phyloP scores from a whole-genome alignment of 2,113 vertebrate genomes.

The Xiphophorus couchianus region DNA sequence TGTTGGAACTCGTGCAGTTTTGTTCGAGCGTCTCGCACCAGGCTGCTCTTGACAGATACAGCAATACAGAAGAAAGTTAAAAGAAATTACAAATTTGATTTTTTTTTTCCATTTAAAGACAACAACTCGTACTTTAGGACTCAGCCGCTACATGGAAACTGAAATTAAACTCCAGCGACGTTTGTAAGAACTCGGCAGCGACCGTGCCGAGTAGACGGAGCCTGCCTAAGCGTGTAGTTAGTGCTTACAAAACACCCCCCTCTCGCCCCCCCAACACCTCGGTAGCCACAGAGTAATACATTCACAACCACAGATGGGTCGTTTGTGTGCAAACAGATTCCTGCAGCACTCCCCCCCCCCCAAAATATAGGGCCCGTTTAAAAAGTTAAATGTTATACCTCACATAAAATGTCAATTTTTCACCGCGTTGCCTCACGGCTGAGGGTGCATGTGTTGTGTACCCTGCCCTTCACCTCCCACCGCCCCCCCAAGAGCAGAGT shows the following conservation, averaged over 20 bases:
- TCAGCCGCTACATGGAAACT: neutral
- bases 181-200: neutral
- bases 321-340: neutral
- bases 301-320: neutral
- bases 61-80: neutral
- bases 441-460: neutral
- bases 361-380: neutral
- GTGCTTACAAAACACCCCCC: neutral
- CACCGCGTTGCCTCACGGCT: neutral
- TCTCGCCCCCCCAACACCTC: too few species aligned
- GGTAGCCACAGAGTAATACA: neutral
- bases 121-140: neutral
- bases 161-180: neutral
- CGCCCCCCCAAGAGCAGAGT: conserved; percentile 12
- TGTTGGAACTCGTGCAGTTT: neutral
- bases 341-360: neutral
- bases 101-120: neutral
- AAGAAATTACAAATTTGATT: too few species aligned
- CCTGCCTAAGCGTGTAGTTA: neutral
- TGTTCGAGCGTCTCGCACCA: neutral
- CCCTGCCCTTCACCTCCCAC: too few species aligned
- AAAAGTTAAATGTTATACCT: neutral
- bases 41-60: neutral
- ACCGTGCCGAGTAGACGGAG: neutral
- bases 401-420: neutral